These are phyloP conservation scores for Narcine bancroftii DNA, from an alignment of 2,113 vertebrate species.

Conservation along the genomic window DNA sequence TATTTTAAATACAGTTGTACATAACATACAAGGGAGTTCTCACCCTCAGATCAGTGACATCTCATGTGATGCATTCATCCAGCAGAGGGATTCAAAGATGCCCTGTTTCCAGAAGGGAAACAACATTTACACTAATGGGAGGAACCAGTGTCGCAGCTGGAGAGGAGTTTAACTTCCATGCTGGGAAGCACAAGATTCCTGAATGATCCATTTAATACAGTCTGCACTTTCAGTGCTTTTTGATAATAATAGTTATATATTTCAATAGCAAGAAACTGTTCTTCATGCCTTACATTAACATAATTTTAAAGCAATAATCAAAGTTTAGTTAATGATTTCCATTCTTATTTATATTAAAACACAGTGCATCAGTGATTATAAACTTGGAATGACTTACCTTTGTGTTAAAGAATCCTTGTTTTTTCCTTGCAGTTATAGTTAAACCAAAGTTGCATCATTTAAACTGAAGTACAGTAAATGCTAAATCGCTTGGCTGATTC, in stretches of 20 bases:
- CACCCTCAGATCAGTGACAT: background rate
- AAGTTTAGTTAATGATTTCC: background rate
- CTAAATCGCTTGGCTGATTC: background rate
- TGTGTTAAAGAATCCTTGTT: slow-evolving; percentile 12
- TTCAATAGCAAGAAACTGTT: background rate
- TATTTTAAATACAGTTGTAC: background rate
- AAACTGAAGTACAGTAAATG: background rate
- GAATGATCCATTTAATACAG: background rate
- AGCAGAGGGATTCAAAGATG: background rate
- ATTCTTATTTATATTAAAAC: background rate
- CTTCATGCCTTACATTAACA: background rate
- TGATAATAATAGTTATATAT: background rate
- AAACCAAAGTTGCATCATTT: slow-evolving; percentile 22
- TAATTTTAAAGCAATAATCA: background rate
- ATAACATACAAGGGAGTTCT: background rate
- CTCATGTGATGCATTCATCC: background rate
- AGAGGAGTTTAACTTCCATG: background rate
- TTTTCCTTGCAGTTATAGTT: slow-evolving; percentile 16
- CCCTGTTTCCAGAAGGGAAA: background rate
- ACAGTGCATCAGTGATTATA: background rate
- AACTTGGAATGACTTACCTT: slow-evolving; percentile 31
- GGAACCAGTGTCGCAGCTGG: background rate
- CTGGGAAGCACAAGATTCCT: background rate
- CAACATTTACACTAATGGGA: background rate
- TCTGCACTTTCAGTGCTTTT: background rate